These are phyloP conservation scores for Nasonia longicornis DNA, from an alignment of 1,140 invertebrate species.

Conservation along the genomic window DNA sequence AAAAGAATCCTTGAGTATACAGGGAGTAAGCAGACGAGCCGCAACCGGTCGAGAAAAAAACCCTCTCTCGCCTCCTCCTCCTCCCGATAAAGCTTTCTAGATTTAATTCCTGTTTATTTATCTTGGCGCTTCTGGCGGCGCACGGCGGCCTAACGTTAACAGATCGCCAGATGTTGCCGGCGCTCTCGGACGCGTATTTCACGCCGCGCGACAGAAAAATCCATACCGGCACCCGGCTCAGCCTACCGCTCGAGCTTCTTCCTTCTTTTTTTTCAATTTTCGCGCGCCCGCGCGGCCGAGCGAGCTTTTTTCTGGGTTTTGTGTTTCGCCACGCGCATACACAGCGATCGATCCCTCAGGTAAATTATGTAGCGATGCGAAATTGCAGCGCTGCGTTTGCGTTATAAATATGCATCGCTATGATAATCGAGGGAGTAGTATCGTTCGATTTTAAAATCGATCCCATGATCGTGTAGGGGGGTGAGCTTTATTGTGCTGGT, in stretches of 20 bases:
- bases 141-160: slow-evolving; percentile 60
- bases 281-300: neutral
- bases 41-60: neutral
- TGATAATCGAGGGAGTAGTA: neutral
- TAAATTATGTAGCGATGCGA: slow-evolving; percentile 37
- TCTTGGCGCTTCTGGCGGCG: slow-evolving; percentile 57
- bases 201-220: slow-evolving; percentile 59
- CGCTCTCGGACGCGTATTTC: slow-evolving; percentile 54
- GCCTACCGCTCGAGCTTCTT: neutral
- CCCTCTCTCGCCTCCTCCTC: neutral
- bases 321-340: neutral
- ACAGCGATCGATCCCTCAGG: neutral
- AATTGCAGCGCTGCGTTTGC: neutral
- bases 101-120: slow-evolving; percentile 69
- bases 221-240: slow-evolving; percentile 46
- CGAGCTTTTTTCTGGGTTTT: neutral
- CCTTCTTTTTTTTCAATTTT: slow-evolving; percentile 6
- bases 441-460: neutral
- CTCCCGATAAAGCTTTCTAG: slow-evolving; percentile 57
- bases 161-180: slow-evolving; percentile 65
- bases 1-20: neutral
- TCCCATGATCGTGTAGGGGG: neutral
- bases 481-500: too few species aligned
- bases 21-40: neutral
- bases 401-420: neutral